Evolutionary conservation across 2,797 vertebrate genomes (phyloP), one percentile per base, ranked within the genome.

Genomic region (Sebastes taczanowskii): DNA sequence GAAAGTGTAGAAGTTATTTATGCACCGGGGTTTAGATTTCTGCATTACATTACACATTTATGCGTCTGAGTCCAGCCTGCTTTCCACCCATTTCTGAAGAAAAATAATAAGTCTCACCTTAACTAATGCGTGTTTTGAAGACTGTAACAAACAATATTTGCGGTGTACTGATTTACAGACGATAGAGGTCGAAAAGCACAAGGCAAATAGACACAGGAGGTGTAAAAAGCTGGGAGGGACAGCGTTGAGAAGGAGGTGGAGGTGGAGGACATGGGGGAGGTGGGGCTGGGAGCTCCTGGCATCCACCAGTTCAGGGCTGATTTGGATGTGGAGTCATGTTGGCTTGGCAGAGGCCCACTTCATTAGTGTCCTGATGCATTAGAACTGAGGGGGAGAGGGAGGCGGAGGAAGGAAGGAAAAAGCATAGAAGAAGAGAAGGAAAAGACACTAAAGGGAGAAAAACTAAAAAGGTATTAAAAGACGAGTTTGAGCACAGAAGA

Each of bases 361-460:
- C 90, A 91, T 94, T 95, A 93, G 85, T 90, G 86, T 94, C 90
- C 84, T 84, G 81, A 86, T 91, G 80, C 89, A 91, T 94, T 93
- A 91, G 84, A 87, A 59, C n/a, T 79, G 82, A 89, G 65, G 22
- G 42, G 42, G 78, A 74, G 74, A 72, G 59, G 52, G 67, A 59
- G 61, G 71, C 2, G 7, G 52, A n/a, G 42, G 52, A 22, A 38
- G 35, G 46, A 32, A 30, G 35, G 46, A 32, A 30, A 32, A 25
- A 4, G 53, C 66, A 23, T 13, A 25, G 62, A 64, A 42, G 34
- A 42, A 64, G 62, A 64, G 34, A 38, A 72, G 55, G 32, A 18
- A 35, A 62, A 25, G 61, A 67, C 42, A 68, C 5, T 4, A 13
- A n/a, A 64, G 29, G 32, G 59, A 66, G 67, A 49, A 81, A 59